Conservation (phyloP, 2,888 invertebrate species). For the Acholoe squamosa region DNA sequence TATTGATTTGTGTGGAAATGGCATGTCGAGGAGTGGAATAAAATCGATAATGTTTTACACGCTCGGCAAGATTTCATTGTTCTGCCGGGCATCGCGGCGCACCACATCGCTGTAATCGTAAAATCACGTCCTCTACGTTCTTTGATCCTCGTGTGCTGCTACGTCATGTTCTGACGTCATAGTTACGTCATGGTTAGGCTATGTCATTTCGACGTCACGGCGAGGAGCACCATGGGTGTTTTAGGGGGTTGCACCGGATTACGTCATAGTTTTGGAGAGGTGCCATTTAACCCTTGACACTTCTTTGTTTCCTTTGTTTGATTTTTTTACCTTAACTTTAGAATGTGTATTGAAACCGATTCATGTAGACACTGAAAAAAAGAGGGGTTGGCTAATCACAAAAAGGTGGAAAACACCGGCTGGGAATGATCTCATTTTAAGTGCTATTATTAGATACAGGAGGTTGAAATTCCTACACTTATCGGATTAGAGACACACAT, state of each 20-base stretch:
- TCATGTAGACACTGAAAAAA: too few species aligned
- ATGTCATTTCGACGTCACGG: not conserved
- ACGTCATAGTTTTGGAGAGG: not conserved
- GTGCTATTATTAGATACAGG: too few species aligned
- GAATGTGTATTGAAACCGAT: too few species aligned
- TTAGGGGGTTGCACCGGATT: not conserved
- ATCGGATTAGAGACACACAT: too few species aligned
- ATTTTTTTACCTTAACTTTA: not conserved
- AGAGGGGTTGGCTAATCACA: too few species aligned
- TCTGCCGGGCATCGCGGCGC: conserved; percentile 40
- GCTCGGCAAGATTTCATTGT: conserved; percentile 60
- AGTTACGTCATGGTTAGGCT: not conserved
- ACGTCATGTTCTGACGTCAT: conserved; percentile 5
- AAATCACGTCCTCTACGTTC: conserved; percentile 23
- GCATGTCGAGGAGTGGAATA: conserved; percentile 52
- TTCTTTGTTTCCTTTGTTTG: conserved; percentile 2
- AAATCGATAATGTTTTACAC: conserved; percentile 63
- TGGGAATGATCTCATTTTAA: too few species aligned
- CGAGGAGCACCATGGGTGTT: not conserved
- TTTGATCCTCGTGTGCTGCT: conserved; percentile 37
- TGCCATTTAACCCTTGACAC: not conserved
- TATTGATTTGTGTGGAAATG: conserved; percentile 44
- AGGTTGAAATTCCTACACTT: too few species aligned
- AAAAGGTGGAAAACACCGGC: too few species aligned
- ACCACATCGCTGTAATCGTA: conserved; percentile 26